Conservation (phyloP, 2,113 vertebrate species). For the Furnarius figulus region DNA sequence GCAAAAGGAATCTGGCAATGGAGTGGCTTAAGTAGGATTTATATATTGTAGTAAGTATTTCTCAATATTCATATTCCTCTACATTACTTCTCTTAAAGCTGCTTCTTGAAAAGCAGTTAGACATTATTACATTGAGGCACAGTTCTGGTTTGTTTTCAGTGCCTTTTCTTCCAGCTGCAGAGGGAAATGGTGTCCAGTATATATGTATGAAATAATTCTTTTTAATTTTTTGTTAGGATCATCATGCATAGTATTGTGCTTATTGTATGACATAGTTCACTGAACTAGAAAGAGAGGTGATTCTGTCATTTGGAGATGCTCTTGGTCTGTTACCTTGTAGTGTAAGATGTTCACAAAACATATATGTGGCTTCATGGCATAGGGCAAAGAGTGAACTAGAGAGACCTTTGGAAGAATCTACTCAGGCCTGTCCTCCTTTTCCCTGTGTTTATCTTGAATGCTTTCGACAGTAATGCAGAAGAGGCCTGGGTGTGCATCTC, state of each 20-base stretch:
- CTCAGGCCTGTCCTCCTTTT: not conserved
- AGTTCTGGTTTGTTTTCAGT: not conserved
- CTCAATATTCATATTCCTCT: not conserved
- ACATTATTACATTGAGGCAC: rapidly evolving
- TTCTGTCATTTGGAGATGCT: not conserved
- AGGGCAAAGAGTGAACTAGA: not conserved
- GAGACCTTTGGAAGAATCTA: not conserved
- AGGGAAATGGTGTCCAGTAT: not conserved
- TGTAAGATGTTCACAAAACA: not conserved
- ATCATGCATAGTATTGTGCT: not conserved
- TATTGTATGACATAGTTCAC: not conserved
- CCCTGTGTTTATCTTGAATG: not conserved
- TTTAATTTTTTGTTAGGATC: not conserved
- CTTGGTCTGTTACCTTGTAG: not conserved
- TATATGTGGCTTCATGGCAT: not conserved
- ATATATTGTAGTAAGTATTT: not conserved
- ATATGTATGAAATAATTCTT: not conserved
- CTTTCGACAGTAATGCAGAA: not conserved
- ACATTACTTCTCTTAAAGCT: not conserved
- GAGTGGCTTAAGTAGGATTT: not conserved
- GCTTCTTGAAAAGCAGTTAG: not conserved
- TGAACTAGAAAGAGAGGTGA: not conserved
- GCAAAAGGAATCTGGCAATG: not conserved
- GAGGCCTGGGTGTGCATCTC: not conserved
- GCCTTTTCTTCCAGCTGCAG: not conserved